phyloP scores from a whole-genome alignment of 1,140 invertebrate species.

The Lepidotrigona ventralis region DNA sequence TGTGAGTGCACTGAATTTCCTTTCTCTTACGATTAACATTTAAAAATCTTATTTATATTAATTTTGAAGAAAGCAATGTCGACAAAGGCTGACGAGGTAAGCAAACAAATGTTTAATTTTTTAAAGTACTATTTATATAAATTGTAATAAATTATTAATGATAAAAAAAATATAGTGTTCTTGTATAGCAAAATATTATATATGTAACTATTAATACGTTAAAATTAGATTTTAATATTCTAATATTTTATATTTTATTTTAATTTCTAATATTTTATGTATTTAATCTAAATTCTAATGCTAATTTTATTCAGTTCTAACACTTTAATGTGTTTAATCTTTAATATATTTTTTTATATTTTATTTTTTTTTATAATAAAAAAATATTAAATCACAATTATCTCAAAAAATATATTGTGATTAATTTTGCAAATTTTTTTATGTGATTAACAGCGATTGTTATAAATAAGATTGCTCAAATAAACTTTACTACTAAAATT shows the following conservation, averaged over 20 bases:
- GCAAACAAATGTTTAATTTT: not conserved
- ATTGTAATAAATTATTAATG: not conserved
- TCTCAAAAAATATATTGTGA: too few relatives aligned
- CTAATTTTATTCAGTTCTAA: too few relatives aligned
- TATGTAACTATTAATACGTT: not conserved
- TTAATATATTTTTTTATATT: too few relatives aligned
- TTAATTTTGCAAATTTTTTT: not conserved
- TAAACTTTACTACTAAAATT: not conserved
- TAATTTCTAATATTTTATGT: not conserved
- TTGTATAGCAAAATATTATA: not conserved
- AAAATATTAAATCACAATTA: too few relatives aligned
- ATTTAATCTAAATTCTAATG: too few relatives aligned
- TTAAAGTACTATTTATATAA: not conserved
- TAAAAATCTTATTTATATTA: not conserved
- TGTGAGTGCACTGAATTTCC: not conserved
- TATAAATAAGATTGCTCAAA: not conserved
- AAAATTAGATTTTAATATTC: not conserved
- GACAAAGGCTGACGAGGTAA: conserved; percentile 43
- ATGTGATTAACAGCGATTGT: not conserved
- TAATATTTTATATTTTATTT: not conserved
- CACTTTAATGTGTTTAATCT: too few relatives aligned
- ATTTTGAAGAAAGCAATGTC: conserved; percentile 36
- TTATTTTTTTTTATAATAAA: too few relatives aligned
- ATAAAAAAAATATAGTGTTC: not conserved
- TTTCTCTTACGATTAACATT: not conserved